Conservation (phyloP, 2,888 invertebrate species). For the Parnassius smintheus region DNA sequence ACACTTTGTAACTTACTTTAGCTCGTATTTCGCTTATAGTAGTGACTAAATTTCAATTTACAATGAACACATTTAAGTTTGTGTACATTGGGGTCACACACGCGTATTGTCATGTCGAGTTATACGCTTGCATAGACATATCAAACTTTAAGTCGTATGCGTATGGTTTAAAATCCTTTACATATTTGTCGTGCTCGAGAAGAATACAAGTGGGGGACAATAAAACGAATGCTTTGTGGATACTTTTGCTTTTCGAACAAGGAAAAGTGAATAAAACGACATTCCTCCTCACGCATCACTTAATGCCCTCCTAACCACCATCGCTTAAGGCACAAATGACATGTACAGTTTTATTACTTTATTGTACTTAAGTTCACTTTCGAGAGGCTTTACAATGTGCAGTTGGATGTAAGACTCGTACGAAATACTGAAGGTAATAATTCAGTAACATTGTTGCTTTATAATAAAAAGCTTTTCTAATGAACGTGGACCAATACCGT, state of each 20-base stretch:
- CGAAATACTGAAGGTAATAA: too few species aligned
- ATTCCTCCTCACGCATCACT: constrained; percentile 16
- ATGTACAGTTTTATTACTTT: not conserved
- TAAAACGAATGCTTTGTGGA: constrained; percentile 35
- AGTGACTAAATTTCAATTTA: constrained; percentile 8
- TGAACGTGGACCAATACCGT: too few species aligned
- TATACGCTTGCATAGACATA: constrained; percentile 12
- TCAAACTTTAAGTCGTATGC: constrained; percentile 9
- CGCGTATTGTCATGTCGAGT: constrained; percentile 34
- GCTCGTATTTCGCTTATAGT: not conserved
- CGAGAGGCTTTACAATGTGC: not conserved
- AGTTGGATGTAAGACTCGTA: too few species aligned
- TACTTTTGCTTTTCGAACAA: constrained; percentile 39
- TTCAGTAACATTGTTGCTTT: too few species aligned
- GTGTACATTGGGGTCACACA: constrained; percentile 34
- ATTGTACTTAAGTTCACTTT: constrained; percentile 4
- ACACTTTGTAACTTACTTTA: not conserved
- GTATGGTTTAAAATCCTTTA: constrained; percentile 24
- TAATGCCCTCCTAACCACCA: constrained; percentile 7
- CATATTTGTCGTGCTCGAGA: not conserved
- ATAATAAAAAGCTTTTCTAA: too few species aligned
- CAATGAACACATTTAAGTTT: constrained; percentile 18
- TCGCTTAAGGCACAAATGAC: constrained; percentile 5
- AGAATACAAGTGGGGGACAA: constrained; percentile 7
- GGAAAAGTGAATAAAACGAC: constrained; percentile 36